phyloP scores from a whole-genome alignment of 2,113 vertebrate species.

The Fregata magnificens region DNA sequence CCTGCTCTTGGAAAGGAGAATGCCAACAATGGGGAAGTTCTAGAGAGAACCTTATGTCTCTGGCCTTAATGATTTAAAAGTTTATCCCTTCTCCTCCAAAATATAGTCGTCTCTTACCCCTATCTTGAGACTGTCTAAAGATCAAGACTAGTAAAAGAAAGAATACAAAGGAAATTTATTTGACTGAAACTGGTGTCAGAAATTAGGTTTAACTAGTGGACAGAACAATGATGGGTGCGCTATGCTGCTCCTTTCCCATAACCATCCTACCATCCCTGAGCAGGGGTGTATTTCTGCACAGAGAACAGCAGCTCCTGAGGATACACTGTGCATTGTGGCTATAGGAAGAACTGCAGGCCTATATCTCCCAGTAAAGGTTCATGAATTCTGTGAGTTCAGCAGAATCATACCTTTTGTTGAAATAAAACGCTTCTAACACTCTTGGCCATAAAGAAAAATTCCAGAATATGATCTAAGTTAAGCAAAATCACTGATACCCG shows the following conservation, averaged over 20 bases:
- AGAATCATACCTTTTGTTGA: not conserved
- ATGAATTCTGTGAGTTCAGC: not conserved
- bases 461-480: not conserved
- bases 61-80: not conserved
- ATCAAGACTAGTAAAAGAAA: not conserved
- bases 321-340: not conserved
- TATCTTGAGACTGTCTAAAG: not conserved
- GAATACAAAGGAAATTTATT: not conserved
- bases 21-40: not conserved
- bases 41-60: not conserved
- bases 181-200: not conserved
- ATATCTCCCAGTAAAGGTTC: not conserved
- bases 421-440: not conserved
- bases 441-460: not conserved
- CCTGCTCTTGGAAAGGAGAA: not conserved
- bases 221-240: not conserved
- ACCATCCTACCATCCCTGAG: not conserved
- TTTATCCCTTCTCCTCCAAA: not conserved
- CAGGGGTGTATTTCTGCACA: not conserved
- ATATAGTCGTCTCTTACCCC: not conserved
- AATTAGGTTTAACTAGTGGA: not conserved
- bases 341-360: not conserved
- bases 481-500: not conserved
- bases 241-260: not conserved
- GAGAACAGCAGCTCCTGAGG: not conserved